Conservation (phyloP, 1,140 invertebrate genomes). For the Notospermus geniculatus region DNA sequence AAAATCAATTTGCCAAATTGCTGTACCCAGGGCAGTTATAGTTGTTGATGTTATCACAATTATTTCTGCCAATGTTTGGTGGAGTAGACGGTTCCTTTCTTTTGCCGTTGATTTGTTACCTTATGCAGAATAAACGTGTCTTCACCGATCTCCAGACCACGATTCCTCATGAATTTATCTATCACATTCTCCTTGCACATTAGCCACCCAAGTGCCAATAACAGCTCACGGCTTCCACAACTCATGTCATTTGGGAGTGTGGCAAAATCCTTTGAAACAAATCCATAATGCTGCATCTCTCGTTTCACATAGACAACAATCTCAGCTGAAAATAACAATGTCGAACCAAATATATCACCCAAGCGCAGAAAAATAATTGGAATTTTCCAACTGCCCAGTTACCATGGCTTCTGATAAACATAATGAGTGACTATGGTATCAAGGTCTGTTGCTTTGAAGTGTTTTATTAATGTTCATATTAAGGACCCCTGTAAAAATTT, state of each 20-base stretch:
- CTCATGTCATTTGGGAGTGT: constrained; percentile 33
- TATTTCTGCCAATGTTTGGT: too few relatives aligned
- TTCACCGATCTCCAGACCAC: constrained; percentile 31
- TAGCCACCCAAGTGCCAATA: constrained; percentile 43
- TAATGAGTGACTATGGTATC: too few relatives aligned
- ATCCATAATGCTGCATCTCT: constrained; percentile 34
- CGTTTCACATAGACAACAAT: constrained; percentile 39
- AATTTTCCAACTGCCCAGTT: neutral
- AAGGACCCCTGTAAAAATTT: neutral
- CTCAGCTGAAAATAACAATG: constrained; percentile 19
- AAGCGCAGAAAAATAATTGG: neutral
- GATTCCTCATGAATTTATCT: constrained; percentile 34
- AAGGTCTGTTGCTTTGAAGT: too few relatives aligned
- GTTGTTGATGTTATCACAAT: too few relatives aligned
- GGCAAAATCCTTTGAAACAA: constrained; percentile 30
- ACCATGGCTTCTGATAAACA: constrained; percentile 4
- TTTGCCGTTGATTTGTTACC: too few relatives aligned
- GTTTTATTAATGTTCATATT: too few relatives aligned
- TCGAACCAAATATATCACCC: constrained; percentile 2
- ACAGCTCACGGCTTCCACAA: constrained; percentile 36
- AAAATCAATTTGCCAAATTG: too few relatives aligned
- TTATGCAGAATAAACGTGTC: constrained; percentile 19
- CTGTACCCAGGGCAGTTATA: too few relatives aligned
- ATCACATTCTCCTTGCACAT: constrained; percentile 34
- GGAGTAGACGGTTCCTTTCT: too few relatives aligned